Percentiles rank a stretch among this genome's conserved stretches.
These are phyloP conservation scores for Phragmatobia fuliginosa DNA, from an alignment of 2,888 invertebrate genomes.

Conservation along the genomic window DNA sequence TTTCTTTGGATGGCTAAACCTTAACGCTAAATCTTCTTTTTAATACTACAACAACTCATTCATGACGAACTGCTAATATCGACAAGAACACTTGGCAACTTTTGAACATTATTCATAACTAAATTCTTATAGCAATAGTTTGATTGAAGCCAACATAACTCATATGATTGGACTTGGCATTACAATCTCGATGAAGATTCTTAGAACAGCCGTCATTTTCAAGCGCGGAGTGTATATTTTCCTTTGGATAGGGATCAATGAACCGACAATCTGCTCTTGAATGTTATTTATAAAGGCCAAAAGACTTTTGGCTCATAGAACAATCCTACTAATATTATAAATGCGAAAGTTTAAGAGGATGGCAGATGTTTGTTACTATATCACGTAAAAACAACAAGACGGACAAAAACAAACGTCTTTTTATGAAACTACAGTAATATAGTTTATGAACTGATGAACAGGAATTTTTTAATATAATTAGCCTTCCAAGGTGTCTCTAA, in stretches of 20 bases:
- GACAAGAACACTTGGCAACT: conserved; percentile 21
- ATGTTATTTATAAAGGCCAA: conserved; percentile 10
- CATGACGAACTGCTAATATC: conserved; percentile 4
- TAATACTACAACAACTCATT: neutral
- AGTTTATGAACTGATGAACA: too few species aligned
- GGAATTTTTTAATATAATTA: too few species aligned
- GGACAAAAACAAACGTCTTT: too few species aligned
- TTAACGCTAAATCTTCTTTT: neutral
- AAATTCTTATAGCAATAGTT: conserved; percentile 20
- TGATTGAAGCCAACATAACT: conserved; percentile 34
- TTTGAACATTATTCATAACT: conserved; percentile 22
- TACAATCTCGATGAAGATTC: conserved; percentile 19
- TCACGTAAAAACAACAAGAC: too few species aligned
- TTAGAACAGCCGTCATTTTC: conserved; percentile 1
- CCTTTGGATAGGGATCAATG: conserved; percentile 35
- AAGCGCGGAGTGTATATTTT: conserved; percentile 20
- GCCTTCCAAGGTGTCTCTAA: too few species aligned
- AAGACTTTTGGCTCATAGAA: conserved; percentile 3
- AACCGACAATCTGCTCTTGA: conserved; percentile 33
- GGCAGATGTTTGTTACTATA: too few species aligned
- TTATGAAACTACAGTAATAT: too few species aligned
- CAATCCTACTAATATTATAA: neutral
- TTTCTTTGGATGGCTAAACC: too few species aligned
- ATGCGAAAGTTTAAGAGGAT: neutral
- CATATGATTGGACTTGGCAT: conserved; percentile 25